phyloP scores from a whole-genome alignment of 2,888 invertebrate species.

The Odontocolon sp. region DNA sequence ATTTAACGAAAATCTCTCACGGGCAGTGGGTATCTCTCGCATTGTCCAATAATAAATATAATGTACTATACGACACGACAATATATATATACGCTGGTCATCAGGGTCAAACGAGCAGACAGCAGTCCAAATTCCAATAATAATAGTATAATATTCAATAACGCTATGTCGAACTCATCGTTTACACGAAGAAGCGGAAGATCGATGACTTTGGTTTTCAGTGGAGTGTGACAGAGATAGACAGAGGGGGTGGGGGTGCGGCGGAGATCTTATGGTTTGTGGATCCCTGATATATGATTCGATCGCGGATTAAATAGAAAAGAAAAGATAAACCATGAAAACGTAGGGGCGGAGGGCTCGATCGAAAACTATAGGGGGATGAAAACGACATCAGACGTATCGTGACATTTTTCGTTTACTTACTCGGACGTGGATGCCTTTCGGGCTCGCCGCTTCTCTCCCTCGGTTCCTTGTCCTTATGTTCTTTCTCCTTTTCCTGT shows the following conservation, averaged over 20 bases:
- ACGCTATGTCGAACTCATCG: conserved; percentile 61
- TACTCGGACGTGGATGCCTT: conserved; percentile 80
- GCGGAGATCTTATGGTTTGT: conserved; percentile 35
- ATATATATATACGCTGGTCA: conserved; percentile 46
- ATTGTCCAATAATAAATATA: conserved; percentile 47
- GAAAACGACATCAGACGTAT: conserved; percentile 26
- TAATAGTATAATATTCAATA: conserved; percentile 34
- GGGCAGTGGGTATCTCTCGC: conserved; percentile 56
- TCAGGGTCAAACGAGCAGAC: conserved; percentile 70
- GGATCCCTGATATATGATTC: conserved; percentile 46
- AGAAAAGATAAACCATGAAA: conserved; percentile 6
- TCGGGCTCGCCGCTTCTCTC: conserved; percentile 77
- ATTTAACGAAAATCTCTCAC: conserved; percentile 7
- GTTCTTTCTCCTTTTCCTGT: conserved; percentile 77
- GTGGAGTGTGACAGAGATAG: conserved; percentile 7
- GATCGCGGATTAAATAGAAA: conserved; percentile 32
- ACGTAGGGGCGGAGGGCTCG: conserved; percentile 36
- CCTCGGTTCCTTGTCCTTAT: conserved; percentile 75
- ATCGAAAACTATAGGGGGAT: conserved; percentile 51
- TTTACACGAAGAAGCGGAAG: conserved; percentile 74
- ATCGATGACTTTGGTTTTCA: conserved; percentile 20
- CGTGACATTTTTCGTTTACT: conserved; percentile 69
- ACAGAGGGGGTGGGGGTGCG: conserved; percentile 19
- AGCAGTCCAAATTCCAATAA: conserved; percentile 68
- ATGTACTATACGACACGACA: conserved; percentile 59